Conservation (phyloP, 2,888 invertebrate genomes). For the Amiota communis region DNA sequence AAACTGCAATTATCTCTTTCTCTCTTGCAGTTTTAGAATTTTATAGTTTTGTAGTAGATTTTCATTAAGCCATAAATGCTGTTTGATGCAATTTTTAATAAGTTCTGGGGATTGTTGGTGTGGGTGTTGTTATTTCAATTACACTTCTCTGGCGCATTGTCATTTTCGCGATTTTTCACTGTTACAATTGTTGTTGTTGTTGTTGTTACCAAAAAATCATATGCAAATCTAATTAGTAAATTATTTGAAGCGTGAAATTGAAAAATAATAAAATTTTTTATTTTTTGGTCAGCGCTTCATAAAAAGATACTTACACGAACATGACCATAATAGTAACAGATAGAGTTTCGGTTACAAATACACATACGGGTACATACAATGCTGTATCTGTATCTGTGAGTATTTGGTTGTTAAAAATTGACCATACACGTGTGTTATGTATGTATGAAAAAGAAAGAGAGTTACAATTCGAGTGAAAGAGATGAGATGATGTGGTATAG, state of each 20-base stretch:
- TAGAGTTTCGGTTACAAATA: conserved; percentile 28
- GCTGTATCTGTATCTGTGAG: not conserved
- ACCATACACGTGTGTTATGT: too few relatives aligned
- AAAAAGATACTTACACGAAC: not conserved
- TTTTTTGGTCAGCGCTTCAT: conserved; percentile 33
- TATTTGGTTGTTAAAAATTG: too few relatives aligned
- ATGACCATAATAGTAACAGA: conserved; percentile 6
- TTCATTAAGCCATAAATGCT: conserved; percentile 25
- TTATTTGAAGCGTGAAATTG: conserved; percentile 71
- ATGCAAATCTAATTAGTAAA: conserved; percentile 72
- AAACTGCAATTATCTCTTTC: not conserved
- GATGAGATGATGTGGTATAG: too few relatives aligned
- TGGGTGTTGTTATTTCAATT: not conserved
- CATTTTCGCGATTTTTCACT: not conserved
- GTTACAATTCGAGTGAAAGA: too few relatives aligned
- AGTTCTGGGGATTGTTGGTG: not conserved
- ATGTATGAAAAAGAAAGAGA: too few relatives aligned
- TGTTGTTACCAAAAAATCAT: conserved; percentile 58
- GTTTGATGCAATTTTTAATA: conserved; percentile 18
- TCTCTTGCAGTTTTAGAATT: conserved; percentile 2
- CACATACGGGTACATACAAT: not conserved
- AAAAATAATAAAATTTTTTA: conserved; percentile 54
- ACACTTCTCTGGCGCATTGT: not conserved
- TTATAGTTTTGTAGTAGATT: conserved; percentile 14
- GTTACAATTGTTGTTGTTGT: conserved; percentile 13